Percentiles rank a stretch among this genome's conserved stretches.
phyloP scores from a whole-genome alignment of 2,888 invertebrate species.

The Lepidonotus clava region DNA sequence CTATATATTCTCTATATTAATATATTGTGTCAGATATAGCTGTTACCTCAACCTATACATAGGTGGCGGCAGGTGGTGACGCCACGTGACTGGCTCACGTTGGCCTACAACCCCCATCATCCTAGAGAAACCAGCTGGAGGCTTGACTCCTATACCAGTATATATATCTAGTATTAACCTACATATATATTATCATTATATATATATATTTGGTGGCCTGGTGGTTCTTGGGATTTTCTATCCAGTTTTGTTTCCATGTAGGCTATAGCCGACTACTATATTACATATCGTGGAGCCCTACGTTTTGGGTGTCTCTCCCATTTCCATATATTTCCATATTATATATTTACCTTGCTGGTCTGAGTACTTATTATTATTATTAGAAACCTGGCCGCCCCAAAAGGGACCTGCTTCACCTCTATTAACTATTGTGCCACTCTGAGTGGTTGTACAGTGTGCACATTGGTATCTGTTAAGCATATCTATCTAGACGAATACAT shows the following conservation, averaged over 20 bases:
- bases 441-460: conserved; percentile 53
- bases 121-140: conserved; percentile 11
- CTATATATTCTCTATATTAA: conserved; percentile 4
- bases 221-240: conserved; percentile 42
- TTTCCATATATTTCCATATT: too few relatives aligned
- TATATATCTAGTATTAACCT: neutral
- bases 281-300: conserved; percentile 48
- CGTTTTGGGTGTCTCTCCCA: conserved; percentile 47
- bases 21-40: conserved; percentile 22
- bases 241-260: conserved; percentile 45
- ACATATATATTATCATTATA: neutral
- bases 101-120: conserved; percentile 19
- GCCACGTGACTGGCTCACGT: neutral
- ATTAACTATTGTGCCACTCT: conserved; percentile 52
- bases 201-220: conserved; percentile 46
- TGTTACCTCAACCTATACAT: conserved; percentile 22
- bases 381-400: conserved; percentile 25
- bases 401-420: conserved; percentile 40
- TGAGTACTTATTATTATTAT: too few relatives aligned
- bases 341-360: conserved; percentile 44
- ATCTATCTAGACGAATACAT: conserved; percentile 49
- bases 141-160: neutral
- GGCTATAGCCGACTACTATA: conserved; percentile 41
- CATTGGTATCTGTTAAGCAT: conserved; percentile 53
- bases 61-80: conserved; percentile 4